Evolutionary conservation across 2,797 vertebrate species (phyloP), one percentile per base, ranked within the genome.

Genomic region (Hydrolagus colliei): DNA sequence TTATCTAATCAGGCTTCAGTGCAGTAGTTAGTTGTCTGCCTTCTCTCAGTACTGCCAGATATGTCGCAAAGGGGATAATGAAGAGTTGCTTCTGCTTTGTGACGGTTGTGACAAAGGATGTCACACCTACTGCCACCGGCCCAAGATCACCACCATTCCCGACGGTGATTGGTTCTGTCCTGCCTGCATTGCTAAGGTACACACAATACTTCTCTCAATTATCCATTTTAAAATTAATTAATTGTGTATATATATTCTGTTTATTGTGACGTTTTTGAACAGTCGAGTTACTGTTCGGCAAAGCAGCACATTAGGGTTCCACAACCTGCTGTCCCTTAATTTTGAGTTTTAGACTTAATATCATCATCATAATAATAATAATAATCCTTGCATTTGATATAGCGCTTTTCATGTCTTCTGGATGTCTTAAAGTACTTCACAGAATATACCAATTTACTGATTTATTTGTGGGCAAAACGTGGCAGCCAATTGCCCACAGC

Each of bases 111-210:
- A 99, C 90, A 99, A 98, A 94, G 98, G 98, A 89, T 99, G 98
- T 91, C 98, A 99, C 87, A 99, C 98, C 20, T 99, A 99, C 92
- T 99, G 98, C 92, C 98, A 99, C 90, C 95, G 97, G 88, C 98
- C 98, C 92, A 98, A 98, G 92, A 98, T 99, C 91, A 97, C 95
- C 86, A 93, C 92, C 87, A 99, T 99, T 89, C 98, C 98, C 0
- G 98, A 99, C 86, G 98, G 98, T 87, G 98, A 99, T 92, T 99
- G 98, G 98, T 99, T 98, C 93, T 99, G 98, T 92, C 98, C 98
- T 2, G 94, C 97, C 88, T 99, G 98, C 93, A 99, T 99, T 90
- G 96, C 97, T 87, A 98, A 98, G 96, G 98, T 99, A 52, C 1
- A 92, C 85, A 7, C 0, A 84, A 41, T 82, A 16, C 16, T n/a